Conservation (phyloP, 2,797 vertebrate species). For the Linurgus olivaceus region DNA sequence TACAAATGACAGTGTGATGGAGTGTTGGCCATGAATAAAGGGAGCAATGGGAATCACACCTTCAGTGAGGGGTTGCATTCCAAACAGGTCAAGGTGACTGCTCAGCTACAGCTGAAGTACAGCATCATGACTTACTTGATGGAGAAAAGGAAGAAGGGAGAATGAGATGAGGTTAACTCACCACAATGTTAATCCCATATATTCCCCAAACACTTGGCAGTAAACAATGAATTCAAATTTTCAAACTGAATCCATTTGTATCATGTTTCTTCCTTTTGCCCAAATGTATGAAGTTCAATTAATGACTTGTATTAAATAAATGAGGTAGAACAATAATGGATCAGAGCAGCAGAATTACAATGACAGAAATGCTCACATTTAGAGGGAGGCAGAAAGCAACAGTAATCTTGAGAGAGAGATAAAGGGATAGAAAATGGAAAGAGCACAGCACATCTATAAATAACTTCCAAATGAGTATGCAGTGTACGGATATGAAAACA, state of each 20-base stretch:
- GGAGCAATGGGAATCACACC: neutral
- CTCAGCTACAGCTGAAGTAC: neutral
- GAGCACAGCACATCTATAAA: constrained; percentile 12
- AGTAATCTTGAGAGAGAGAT: neutral
- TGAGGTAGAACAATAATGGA: neutral
- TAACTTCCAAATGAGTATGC: constrained; percentile 15
- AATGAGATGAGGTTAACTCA: neutral
- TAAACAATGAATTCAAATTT: neutral
- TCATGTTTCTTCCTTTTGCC: neutral
- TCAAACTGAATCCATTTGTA: neutral
- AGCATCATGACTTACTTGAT: neutral
- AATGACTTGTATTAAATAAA: neutral
- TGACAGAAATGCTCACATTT: neutral
- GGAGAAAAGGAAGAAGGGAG: neutral
- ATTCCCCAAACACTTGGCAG: neutral
- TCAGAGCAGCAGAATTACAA: neutral
- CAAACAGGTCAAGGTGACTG: neutral
- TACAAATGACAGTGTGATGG: neutral
- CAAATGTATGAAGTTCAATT: neutral
- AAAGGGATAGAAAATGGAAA: neutral
- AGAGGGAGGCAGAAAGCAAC: neutral
- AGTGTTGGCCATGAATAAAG: neutral
- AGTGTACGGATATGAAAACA: neutral
- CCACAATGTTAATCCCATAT: neutral
- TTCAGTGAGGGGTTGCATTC: neutral